phyloP scores from a whole-genome alignment of 64 coral and sea anemone genomes.

The Catalaphyllia jardinei region DNA sequence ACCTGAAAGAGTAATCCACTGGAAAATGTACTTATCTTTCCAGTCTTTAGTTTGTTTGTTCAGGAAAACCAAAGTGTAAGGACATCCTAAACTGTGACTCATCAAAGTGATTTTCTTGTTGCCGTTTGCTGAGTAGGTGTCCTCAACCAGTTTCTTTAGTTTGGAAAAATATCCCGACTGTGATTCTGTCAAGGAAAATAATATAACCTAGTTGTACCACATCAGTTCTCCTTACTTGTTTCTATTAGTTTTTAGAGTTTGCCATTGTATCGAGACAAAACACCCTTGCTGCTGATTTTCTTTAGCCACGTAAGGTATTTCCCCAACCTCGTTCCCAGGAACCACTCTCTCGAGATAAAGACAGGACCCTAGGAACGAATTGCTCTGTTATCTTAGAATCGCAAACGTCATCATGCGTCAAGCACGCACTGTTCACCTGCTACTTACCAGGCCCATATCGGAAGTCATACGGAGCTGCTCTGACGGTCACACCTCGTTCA shows the following conservation, averaged over 20 bases:
- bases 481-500: conserved; percentile 63
- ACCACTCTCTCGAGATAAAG: too few species aligned
- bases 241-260: too few species aligned
- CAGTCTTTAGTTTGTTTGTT: conserved; percentile 78
- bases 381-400: neutral
- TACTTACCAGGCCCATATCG: conserved; percentile 74
- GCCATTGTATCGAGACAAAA: too few species aligned
- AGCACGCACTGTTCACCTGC: neutral
- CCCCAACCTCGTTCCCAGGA: neutral
- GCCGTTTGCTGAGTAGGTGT: conserved; percentile 72
- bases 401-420: neutral
- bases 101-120: conserved; percentile 72
- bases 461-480: conserved; percentile 93
- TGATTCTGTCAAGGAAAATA: conserved; percentile 48
- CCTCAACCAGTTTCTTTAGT: conserved; percentile 68
- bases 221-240: neutral
- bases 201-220: neutral
- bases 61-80: conserved; percentile 74
- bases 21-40: conserved; percentile 84
- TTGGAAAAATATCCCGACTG: conserved; percentile 48
- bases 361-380: neutral
- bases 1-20: conserved; percentile 80
- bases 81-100: conserved; percentile 83
- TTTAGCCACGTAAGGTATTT: too few species aligned
- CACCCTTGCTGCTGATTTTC: too few species aligned